Evolutionary conservation across 2,888 invertebrate genomes (phyloP), one percentile per base, ranked within the genome.

Genomic region (Cheilosia vernalis): DNA sequence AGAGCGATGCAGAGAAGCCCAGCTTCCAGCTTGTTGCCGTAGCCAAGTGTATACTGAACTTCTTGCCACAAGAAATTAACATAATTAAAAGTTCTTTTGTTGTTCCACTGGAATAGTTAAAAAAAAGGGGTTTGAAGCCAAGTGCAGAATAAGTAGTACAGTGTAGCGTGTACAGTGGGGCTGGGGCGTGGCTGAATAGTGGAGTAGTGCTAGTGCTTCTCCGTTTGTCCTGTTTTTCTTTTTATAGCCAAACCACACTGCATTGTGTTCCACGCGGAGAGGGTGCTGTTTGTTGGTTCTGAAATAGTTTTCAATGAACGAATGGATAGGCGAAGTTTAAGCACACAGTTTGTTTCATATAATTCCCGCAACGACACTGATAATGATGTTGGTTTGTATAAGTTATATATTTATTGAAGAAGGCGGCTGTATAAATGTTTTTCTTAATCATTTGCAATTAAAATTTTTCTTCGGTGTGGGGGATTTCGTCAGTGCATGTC

Each of bases 41-140:
- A 60, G 21, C 47, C 10, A 56, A 79, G 69, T 77, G 49, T 73
- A 44, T 7, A 9, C 83, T 53, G 73, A 69, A 79, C 61, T 78
- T 78, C 49, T 69, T 80, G 69, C 69, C 69, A 70, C 74, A 76
- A 84, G 74, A 66, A 85, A 85, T 85, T 84, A 85, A 85, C 80
- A 80, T 80, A 80, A 85, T 85, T 80, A 85, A 80, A 85, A 85
- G 80, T 76, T 76, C 76, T 49, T 74, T 70, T 74, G 69, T 66
- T 56, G 33, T 66, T 61, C 63, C 19, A 15, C 30, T 49, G 61
- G 33, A 60, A 61, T 66, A 67, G 51, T 60, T 72, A 17, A 40
- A 42, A 30, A 40, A 44, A 21, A 21, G 21, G 42, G 40, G n/a
- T 49, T 37, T 56, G 15, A 17, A 37, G 33, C 17, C 51, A 66